phyloP scores from a whole-genome alignment of 2,888 invertebrate genomes.

The Acanthoscelides obtectus region DNA sequence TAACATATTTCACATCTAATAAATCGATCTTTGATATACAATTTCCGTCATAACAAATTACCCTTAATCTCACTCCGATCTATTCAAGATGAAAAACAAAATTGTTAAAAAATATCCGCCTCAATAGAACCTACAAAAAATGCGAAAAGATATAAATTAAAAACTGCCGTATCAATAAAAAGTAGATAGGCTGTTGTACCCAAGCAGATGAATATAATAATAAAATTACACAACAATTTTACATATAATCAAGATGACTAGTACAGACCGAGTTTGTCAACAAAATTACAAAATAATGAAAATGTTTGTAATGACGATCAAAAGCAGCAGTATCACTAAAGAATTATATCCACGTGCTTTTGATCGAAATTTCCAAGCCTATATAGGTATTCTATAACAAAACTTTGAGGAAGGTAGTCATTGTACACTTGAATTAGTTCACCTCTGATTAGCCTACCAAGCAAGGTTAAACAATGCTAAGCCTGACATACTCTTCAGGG shows the following conservation, averaged over 20 bases:
- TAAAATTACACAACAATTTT: constrained; percentile 43
- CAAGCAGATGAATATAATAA: constrained; percentile 32
- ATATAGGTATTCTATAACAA: constrained; percentile 12
- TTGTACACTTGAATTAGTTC: constrained; percentile 8
- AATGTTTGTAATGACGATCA: constrained; percentile 25
- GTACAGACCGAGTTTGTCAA: constrained; percentile 42
- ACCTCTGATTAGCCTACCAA: no score
- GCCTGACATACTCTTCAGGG: no score
- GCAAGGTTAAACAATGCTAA: no score
- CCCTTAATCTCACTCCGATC: not conserved
- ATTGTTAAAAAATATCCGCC: not conserved
- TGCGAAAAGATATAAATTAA: constrained; percentile 26
- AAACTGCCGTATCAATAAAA: constrained; percentile 26
- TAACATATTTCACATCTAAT: constrained; percentile 11
- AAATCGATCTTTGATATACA: constrained; percentile 15
- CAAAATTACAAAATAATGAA: constrained; percentile 24
- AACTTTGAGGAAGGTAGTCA: no score
- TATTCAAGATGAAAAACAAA: not conserved
- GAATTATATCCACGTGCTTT: constrained; percentile 25
- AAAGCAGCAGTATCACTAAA: constrained; percentile 32
- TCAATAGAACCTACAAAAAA: constrained; percentile 23
- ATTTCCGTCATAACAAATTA: not conserved
- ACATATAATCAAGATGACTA: constrained; percentile 47
- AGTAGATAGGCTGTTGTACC: constrained; percentile 24
- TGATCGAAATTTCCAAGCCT: constrained; percentile 34